phyloP scores from a whole-genome alignment of 2,113 vertebrate genomes.

The Galbula dea region DNA sequence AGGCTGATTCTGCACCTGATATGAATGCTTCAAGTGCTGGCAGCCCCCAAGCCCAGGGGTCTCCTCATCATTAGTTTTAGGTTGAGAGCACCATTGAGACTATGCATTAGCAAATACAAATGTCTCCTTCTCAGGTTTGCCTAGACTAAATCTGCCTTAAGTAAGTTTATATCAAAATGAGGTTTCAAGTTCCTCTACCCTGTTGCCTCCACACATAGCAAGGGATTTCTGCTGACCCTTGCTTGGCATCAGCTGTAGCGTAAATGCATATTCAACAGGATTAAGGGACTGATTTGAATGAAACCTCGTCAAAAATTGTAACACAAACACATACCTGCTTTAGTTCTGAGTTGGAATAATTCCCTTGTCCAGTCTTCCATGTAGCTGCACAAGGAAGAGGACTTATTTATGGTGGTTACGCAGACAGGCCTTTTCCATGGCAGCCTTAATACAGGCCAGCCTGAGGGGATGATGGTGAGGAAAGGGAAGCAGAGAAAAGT shows the following conservation, averaged over 20 bases:
- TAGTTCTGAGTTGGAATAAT: not conserved
- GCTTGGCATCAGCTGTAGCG: not conserved
- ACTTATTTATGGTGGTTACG: not conserved
- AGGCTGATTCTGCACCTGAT: not conserved
- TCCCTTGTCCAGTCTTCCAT: not conserved
- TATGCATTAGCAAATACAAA: not conserved
- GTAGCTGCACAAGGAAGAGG: not conserved
- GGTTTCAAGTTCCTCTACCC: not conserved
- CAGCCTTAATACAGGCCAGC: not conserved
- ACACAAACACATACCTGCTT: not conserved
- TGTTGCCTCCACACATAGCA: not conserved
- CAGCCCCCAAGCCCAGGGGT: not conserved
- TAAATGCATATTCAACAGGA: not conserved
- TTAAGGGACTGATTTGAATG: not conserved
- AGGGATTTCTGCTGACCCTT: not conserved
- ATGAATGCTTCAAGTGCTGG: not conserved
- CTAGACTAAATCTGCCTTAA: not conserved
- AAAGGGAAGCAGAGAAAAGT: not conserved
- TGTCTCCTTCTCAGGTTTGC: not conserved
- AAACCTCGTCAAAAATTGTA: not conserved
- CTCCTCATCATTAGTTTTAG: not conserved
- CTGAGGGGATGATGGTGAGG: not conserved
- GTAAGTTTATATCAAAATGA: not conserved
- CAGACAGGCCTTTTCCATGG: not conserved
- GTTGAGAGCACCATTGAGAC: not conserved